Conservation (phyloP, 2,888 invertebrate species). For the Leptopilina drosophilae region DNA sequence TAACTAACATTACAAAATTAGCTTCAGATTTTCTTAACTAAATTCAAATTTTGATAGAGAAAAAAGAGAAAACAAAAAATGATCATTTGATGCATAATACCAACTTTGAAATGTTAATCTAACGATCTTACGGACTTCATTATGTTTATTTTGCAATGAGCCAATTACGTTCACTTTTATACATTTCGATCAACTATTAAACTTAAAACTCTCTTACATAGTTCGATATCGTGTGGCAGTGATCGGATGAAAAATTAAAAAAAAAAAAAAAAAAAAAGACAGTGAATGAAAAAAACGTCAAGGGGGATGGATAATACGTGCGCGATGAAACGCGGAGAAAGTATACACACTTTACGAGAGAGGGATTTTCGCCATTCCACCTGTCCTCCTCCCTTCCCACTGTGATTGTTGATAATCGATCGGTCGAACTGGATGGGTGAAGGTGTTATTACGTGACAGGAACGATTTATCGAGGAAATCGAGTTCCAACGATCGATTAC, state of each 20-base stretch:
- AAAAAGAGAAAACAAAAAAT: too few species aligned
- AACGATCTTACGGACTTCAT: slow-evolving; percentile 30
- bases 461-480: slow-evolving; percentile 57
- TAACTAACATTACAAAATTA: too few species aligned
- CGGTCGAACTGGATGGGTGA: slow-evolving; percentile 48
- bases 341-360: neutral
- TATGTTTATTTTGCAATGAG: slow-evolving; percentile 27
- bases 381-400: slow-evolving; percentile 39
- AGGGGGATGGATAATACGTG: slow-evolving; percentile 12
- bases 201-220: neutral
- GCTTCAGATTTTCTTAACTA: too few species aligned
- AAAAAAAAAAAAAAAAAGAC: too few species aligned
- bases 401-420: slow-evolving; percentile 41
- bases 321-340: slow-evolving; percentile 39
- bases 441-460: slow-evolving; percentile 58
- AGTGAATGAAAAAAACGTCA: slow-evolving; percentile 10
- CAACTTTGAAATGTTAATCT: neutral
- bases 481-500: slow-evolving; percentile 53
- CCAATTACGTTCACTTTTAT: slow-evolving; percentile 36
- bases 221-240: slow-evolving; percentile 13
- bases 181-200: slow-evolving; percentile 19
- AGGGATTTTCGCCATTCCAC: slow-evolving; percentile 47
- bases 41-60: too few species aligned
- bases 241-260: neutral
- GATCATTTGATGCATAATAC: too few species aligned